A percentile compares a stretch with the other conserved stretches of the same genome.
These are phyloP conservation scores for Myzus persicae DNA, from an alignment of 1,140 invertebrate species.

Conservation along the genomic window DNA sequence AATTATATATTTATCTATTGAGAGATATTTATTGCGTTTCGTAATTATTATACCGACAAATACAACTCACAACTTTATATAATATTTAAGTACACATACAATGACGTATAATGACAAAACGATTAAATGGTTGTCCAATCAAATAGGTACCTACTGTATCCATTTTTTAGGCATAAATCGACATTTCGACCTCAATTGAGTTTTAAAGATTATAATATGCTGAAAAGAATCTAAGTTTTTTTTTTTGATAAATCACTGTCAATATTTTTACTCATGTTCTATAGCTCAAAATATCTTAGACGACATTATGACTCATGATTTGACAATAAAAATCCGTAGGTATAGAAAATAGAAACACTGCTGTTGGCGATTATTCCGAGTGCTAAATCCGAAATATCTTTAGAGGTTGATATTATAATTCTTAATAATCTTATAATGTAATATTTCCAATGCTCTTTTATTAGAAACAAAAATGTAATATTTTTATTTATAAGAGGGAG, in stretches of 20 bases:
- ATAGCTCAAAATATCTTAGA: neutral
- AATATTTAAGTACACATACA: neutral
- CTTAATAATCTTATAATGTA: neutral
- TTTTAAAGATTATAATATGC: neutral
- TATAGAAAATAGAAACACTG: constrained; percentile 5
- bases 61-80: neutral
- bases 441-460: constrained; percentile 13
- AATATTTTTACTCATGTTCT: neutral
- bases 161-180: neutral
- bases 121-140: neutral
- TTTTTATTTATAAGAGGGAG: constrained; percentile 12
- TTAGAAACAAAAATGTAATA: constrained; percentile 3
- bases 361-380: neutral
- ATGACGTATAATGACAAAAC: neutral
- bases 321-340: neutral
- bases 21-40: neutral
- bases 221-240: constrained; percentile 7
- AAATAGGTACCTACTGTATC: neutral
- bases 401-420: neutral
- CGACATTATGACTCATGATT: neutral
- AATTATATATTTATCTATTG: neutral
- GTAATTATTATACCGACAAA: neutral
- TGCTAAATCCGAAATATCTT: neutral
- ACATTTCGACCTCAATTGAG: neutral
- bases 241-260: neutral